Base-by-base conservation (phyloP, 1,140 invertebrate species). In the Battus philenor region DNA sequence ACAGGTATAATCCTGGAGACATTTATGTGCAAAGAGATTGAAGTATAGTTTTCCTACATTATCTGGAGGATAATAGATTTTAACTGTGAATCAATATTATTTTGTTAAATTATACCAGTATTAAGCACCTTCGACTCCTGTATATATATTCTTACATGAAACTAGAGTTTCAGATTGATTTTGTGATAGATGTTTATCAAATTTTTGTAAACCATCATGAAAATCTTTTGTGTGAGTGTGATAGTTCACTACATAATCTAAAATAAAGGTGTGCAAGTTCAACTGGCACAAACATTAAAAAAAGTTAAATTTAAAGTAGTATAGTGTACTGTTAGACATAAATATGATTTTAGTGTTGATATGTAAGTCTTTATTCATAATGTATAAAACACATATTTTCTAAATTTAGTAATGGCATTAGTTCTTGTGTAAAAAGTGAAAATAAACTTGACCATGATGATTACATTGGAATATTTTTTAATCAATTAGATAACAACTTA, bases 41-140 rank as follows among this genome's bases (percentile, higher is more conserved):
- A 27, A 4, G 8, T 5, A n/a, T 27, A 5, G 24, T 27, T 27
- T 27, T 27, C 8, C 24, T 5, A 5, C 8, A 27, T 27, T n/a
- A 27, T 5, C 24, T 27, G 2, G 2, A n/a, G 2, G 2, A 27
- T 5, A 27, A 27, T 27, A 2, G 4, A 5, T 9, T 27, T 4
- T 2, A 27, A 27, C 4, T 27, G 10, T 10, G n/a, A 4, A 30
- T 11, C n/a, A 30, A 30, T 10, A 24, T 41, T 16, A 12, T 41
- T 26, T 26, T 30, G 9, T 18, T 39, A 2, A 41, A 41, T 41
- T 26, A 29, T 27, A 24, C 24, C 38, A 41, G 38, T 41, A 41
- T 41, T 41, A 16, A 29, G 15, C 24, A 29, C 5, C 2, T 27
- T 26, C 29, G 22, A 10, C 31, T 8, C 24, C 1, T 29, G 26